Base-by-base conservation (phyloP, 1,140 invertebrate genomes). In the Saccostrea cuccullata region DNA sequence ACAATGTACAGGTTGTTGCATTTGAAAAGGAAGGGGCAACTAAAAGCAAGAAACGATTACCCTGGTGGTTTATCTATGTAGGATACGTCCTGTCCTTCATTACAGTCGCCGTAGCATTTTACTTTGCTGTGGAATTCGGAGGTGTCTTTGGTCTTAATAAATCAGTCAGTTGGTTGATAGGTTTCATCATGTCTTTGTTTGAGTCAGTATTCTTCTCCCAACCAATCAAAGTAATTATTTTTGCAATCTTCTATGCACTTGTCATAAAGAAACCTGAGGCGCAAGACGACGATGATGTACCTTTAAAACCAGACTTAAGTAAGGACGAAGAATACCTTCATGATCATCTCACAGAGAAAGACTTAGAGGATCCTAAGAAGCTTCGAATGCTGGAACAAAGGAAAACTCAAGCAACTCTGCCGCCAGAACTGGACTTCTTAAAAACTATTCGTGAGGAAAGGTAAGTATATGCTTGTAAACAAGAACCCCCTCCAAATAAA, bases 141-240 rank as follows among this genome's bases (percentile, higher is more conserved):
- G 87, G 90, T 36, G 87, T 86, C 11, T 92, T 93, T 89, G 92
- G 92, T 12, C 87, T 67, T 12, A 85, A 88, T 13, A 92, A 93
- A 64, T 90, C 92, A 0, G 23, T 88, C 17, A 85, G 91, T 73
- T 93, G 92, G 92, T 87, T 92, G 6, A 60, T 89, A 15, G 92
- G 92, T 5, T 93, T 93, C 84, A 87, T 92, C 36, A 84, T 91
- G 17, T 91, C 91, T 15, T 82, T 89, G 23, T 86, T 92, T 87
- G 88, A 92, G 58, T 92, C 91, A 0, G 88, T 93, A 9, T 87
- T 93, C 60, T 87, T 93, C 58, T 90, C 88, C 36, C 92, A 93
- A 64, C 92, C 92, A 64, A 40, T 93, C 8, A 93, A 93, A 90
- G 92, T 92, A 4, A 73, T 92, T 0, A 47, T 90, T 20, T n/a